phyloP scores from a whole-genome alignment of 1,140 invertebrate genomes.

The Drosophila quadrilineata region DNA sequence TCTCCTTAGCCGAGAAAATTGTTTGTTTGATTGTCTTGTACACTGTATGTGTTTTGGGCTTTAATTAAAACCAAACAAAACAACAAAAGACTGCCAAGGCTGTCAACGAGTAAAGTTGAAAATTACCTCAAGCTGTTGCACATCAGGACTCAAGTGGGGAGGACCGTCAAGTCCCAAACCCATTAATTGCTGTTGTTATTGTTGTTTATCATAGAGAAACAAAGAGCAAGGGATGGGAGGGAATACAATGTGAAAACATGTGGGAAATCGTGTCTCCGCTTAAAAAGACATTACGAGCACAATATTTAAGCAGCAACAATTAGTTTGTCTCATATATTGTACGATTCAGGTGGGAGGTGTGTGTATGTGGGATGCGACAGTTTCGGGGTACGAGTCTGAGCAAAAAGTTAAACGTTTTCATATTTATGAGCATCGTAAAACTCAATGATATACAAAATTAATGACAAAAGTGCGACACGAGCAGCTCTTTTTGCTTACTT shows the following conservation, averaged over 20 bases:
- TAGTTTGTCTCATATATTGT: constrained; percentile 70
- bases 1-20: background rate
- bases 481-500: constrained; percentile 57
- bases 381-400: no score
- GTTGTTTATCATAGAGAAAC: constrained; percentile 58
- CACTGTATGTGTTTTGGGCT: constrained; percentile 58
- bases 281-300: constrained; percentile 76
- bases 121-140: constrained; percentile 79
- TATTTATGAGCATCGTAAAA: constrained; percentile 81
- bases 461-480: constrained; percentile 69
- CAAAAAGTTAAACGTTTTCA: constrained; percentile 80
- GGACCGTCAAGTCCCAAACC: constrained; percentile 15
- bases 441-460: constrained; percentile 81
- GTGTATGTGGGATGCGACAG: background rate
- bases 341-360: background rate
- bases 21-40: constrained; percentile 3
- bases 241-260: constrained; percentile 76
- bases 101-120: constrained; percentile 75
- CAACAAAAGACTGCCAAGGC: constrained; percentile 54
- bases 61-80: constrained; percentile 77
- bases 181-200: constrained; percentile 33
- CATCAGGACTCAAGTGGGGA: constrained; percentile 17
- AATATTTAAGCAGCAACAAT: constrained; percentile 61
- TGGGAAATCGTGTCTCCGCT: constrained; percentile 63
- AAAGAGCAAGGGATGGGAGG: no score